Evolutionary conservation across 2,113 vertebrate genomes (phyloP), one percentile per base, ranked within the genome.

Genomic region (Mesembrinibis cayennensis): DNA sequence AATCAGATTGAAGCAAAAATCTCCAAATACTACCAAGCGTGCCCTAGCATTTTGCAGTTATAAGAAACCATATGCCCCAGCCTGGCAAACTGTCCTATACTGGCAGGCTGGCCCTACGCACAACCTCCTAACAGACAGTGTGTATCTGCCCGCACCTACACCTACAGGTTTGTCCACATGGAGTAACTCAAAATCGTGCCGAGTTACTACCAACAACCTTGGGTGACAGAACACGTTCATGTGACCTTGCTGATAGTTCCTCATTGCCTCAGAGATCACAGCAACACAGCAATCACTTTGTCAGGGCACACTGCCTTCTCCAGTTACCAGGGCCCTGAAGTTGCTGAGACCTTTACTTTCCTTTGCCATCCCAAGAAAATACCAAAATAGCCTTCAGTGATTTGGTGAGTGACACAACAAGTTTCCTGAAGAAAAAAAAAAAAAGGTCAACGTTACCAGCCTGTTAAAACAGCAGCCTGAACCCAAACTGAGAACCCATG

Each of bases 51-150:
- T 85, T 85, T 36, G 30, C 40, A 63, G 3, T 11, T 45, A 16
- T 0, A 45, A 53, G 27, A 80, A 52, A 50, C 27, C 40, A 15
- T 2, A n/a, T 1, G 10, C 6, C 23, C 34, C 58, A 53, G 5
- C 7, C 38, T 32, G 56, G 26, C 56, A 38, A 74, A 59, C 55
- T 18, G 15, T 40, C 45, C 58, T 19, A 10, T 1, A 16, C 23
- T 0, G 9, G 13, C 49, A 70, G 61, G n/a, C 42, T 73, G 58
- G n/a, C n/a, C 20, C 42, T 25, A 18, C 0, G 0, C 20, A 16
- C 9, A 23, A 2, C 7, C 8, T 47, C 38, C 9, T 13, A 21
- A n/a, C 16, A 59, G 34, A 38, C 11, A 42, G 19, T 0, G 9
- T 11, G 4, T 10, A 47, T 16, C 53, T 36, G 66, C 47, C 59